Conservation (phyloP, 1,140 invertebrate species). For the Drosophila lowei region DNA sequence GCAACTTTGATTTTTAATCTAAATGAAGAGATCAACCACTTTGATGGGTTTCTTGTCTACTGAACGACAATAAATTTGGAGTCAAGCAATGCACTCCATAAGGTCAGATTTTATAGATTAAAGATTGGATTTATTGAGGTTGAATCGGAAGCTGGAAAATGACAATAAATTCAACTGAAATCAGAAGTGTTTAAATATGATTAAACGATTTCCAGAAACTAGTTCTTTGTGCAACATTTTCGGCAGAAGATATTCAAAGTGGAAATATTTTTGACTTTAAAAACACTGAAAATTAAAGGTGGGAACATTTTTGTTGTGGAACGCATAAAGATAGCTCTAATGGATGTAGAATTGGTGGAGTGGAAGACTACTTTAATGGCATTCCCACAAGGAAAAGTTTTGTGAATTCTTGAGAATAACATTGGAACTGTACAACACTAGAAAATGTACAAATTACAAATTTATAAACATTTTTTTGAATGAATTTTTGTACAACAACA, state of each 20-base stretch:
- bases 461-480: too few relatives aligned
- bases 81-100: slow-evolving; percentile 8
- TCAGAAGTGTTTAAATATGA: not conserved
- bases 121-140: slow-evolving; percentile 14
- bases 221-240: not conserved
- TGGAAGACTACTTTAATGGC: too few relatives aligned
- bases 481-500: too few relatives aligned
- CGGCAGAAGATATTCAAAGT: not conserved
- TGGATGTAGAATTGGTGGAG: too few relatives aligned
- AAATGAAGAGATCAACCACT: slow-evolving; percentile 18
- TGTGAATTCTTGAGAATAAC: too few relatives aligned
- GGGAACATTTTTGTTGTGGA: not conserved
- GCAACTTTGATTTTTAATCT: slow-evolving; percentile 40
- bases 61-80: slow-evolving; percentile 1
- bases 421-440: too few relatives aligned
- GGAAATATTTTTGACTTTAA: too few relatives aligned
- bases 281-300: too few relatives aligned
- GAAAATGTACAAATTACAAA: too few relatives aligned
- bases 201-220: not conserved
- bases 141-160: not conserved
- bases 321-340: not conserved
- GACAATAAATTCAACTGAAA: not conserved
- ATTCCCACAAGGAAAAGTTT: too few relatives aligned
- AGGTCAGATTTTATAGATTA: slow-evolving; percentile 29
- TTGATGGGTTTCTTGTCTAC: slow-evolving; percentile 29